Conservation (phyloP, 2,888 invertebrate genomes). For the Tridacna crocea region DNA sequence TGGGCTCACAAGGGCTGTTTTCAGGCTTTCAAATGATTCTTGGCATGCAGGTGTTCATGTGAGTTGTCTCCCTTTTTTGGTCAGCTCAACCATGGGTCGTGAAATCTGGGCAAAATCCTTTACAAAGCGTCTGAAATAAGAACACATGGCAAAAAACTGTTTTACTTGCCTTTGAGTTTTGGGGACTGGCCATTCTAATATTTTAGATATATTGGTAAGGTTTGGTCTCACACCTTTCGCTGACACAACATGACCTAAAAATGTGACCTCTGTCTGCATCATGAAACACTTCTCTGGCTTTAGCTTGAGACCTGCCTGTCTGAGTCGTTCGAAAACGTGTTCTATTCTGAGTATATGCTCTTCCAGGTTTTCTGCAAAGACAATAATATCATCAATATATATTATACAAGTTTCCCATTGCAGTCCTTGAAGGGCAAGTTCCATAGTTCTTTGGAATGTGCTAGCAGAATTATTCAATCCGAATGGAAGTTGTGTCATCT, state of each 20-base stretch:
- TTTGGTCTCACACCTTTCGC: neutral
- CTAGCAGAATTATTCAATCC: neutral
- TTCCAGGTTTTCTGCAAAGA: neutral
- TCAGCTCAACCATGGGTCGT: constrained; percentile 4
- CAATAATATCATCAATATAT: constrained; percentile 32
- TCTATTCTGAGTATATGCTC: neutral
- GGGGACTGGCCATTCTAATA: constrained; percentile 2
- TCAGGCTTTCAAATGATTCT: constrained; percentile 13
- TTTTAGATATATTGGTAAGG: neutral
- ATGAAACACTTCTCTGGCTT: neutral
- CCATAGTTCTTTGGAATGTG: too few relatives aligned
- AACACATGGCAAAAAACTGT: neutral
- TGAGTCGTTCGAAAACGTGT: neutral
- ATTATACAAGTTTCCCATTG: too few relatives aligned
- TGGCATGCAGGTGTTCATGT: constrained; percentile 15
- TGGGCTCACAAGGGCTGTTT: neutral
- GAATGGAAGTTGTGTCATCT: neutral
- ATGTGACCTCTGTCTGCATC: constrained; percentile 21
- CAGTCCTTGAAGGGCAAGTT: too few relatives aligned
- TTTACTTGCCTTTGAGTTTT: constrained; percentile 3
- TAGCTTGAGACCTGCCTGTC: neutral
- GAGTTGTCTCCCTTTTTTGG: constrained; percentile 13
- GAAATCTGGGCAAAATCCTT: constrained; percentile 14
- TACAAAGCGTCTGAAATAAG: neutral
- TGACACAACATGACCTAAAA: constrained; percentile 32